Conservation (phyloP, 1,140 invertebrate genomes). For the Oedothorax gibbosus region DNA sequence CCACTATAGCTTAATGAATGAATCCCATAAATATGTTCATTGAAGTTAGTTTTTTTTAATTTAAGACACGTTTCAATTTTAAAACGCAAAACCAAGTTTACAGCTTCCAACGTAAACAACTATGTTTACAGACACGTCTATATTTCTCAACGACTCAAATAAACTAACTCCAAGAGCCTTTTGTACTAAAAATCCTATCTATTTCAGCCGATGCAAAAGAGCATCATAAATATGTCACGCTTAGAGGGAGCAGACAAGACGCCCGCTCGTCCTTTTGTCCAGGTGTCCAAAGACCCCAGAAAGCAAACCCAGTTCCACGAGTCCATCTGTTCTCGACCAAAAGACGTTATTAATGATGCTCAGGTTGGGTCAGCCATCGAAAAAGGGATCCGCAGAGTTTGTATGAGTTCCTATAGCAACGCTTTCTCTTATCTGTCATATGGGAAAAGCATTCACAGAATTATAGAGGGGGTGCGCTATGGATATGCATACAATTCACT, state of each 20-base stretch:
- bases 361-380: conserved; percentile 55
- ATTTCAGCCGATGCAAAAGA: conserved; percentile 39
- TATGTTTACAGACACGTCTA: too few relatives aligned
- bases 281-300: conserved; percentile 53
- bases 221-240: conserved; percentile 60
- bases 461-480: conserved; percentile 49
- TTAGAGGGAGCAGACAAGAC: conserved; percentile 28
- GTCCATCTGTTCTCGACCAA: conserved; percentile 56
- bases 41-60: too few relatives aligned
- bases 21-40: too few relatives aligned
- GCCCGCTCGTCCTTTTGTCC: conserved; percentile 49
- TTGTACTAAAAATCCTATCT: conserved; percentile 1
- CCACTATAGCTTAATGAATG: too few relatives aligned
- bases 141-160: too few relatives aligned
- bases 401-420: conserved; percentile 60
- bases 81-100: too few relatives aligned
- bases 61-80: too few relatives aligned
- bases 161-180: too few relatives aligned
- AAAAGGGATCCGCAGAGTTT: conserved; percentile 53
- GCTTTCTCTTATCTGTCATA: conserved; percentile 60
- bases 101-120: too few relatives aligned
- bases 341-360: conserved; percentile 55
- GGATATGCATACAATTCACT: conserved; percentile 29
- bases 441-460: conserved; percentile 53
- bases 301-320: conserved; percentile 55